These are phyloP conservation scores for Kradibia gibbosae DNA, from an alignment of 1,140 invertebrate species.

Conservation along the genomic window DNA sequence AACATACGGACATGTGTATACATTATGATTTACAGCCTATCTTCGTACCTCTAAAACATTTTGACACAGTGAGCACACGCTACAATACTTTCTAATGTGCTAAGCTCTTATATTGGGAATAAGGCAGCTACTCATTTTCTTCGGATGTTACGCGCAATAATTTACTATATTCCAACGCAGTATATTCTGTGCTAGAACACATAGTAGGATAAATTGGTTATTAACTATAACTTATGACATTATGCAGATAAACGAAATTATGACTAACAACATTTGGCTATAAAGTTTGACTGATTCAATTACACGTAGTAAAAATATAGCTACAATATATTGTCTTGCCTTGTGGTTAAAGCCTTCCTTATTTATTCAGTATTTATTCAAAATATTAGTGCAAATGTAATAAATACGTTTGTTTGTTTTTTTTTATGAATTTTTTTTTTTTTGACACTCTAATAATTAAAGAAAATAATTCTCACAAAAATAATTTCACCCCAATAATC, in stretches of 20 bases:
- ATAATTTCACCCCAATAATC: too few relatives aligned
- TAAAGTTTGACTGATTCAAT: too few relatives aligned
- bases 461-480: too few relatives aligned
- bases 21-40: conserved; percentile 3
- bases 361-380: too few relatives aligned
- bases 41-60: neutral
- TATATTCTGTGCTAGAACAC: neutral
- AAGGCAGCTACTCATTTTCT: neutral
- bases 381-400: too few relatives aligned
- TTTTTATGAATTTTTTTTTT: too few relatives aligned
- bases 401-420: too few relatives aligned
- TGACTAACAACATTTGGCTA: neutral
- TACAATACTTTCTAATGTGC: conserved; percentile 1
- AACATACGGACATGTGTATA: neutral
- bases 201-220: neutral
- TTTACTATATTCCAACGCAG: neutral
- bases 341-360: too few relatives aligned
- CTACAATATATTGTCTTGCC: too few relatives aligned
- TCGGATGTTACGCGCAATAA: neutral
- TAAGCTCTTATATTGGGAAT: neutral
- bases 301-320: too few relatives aligned
- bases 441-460: too few relatives aligned
- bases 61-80: neutral
- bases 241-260: neutral
- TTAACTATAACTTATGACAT: neutral